Base-by-base conservation (phyloP, 2,888 invertebrate species). In the Anodontia alba region DNA sequence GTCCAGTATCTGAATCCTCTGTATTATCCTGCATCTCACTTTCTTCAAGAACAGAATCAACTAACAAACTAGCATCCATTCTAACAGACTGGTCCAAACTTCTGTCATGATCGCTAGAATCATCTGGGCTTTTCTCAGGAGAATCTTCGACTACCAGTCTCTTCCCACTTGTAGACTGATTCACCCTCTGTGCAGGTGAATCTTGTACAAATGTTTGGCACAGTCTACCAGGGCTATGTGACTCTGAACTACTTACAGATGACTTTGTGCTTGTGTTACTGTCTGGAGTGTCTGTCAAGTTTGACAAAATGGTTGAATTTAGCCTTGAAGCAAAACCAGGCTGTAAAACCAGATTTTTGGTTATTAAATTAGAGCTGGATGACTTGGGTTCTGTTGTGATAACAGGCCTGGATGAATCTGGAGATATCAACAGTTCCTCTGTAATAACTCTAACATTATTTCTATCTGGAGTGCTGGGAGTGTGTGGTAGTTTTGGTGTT, bases 361-460 rank as follows among this genome's bases (percentile, higher is more conserved):
- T 3, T 8, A 17, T 8, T 20, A n/a, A 3, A 46, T 43, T 43
- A 15, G 8, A 15, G 2, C 1, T 42, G 8, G 17, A 23, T 7
- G 69, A 54, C 26, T 83, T 80, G 23, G 73, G 80, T 7, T 79
- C 66, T 0, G 76, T 86, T 38, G 72, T 75, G 42, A 91, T 77
- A 20, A 91, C 51, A 15, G 91, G 91, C 29, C 87, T 79, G n/a
- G 69, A 70, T 23, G 84, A 76, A 73, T 90, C 90, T 0, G 90
- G 90, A 8, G 91, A 91, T 57, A 90, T 90, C 36, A 90, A 69
- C 0, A 91, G 67, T 72, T 90, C 88, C 54, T 90, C 89, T 51
- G 87, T 79, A 31, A 88, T 71, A 10, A 88, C 74, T 38, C 68
- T 79, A 31, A 79, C 72, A n/a, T 70, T 74, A 20, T 66, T 74